These are phyloP conservation scores for Sebastes fasciatus DNA, from an alignment of 2,113 vertebrate genomes.

Conservation along the genomic window DNA sequence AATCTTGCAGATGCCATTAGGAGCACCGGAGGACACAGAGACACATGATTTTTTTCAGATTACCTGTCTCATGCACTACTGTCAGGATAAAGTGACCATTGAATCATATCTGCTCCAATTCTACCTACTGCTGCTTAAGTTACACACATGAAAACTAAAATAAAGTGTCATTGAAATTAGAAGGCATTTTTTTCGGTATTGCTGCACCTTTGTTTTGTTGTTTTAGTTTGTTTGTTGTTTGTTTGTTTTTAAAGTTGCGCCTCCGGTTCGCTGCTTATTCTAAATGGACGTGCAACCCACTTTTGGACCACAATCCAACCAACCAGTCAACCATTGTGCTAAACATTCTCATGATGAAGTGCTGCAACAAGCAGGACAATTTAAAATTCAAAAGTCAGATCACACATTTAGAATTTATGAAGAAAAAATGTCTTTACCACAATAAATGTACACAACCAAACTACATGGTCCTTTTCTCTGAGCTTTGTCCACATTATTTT, in stretches of 20 bases:
- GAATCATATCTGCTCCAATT: too few species aligned
- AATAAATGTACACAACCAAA: not conserved
- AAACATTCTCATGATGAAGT: not conserved
- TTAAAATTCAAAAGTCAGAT: not conserved
- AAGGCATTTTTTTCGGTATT: not conserved
- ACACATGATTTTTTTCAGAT: too few species aligned
- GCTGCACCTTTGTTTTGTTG: too few species aligned
- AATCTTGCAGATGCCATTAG: too few species aligned
- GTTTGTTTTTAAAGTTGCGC: too few species aligned
- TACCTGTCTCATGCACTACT: too few species aligned
- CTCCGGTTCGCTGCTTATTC: not conserved
- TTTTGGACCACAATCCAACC: not conserved
- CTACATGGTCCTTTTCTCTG: not conserved
- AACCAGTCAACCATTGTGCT: not conserved
- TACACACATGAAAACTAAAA: not conserved
- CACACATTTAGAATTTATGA: not conserved
- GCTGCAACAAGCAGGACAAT: not conserved
- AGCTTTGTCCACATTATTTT: conserved; percentile 2
- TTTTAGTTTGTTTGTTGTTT: too few species aligned
- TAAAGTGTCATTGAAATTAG: not conserved
- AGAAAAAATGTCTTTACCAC: not conserved
- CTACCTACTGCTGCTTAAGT: too few species aligned
- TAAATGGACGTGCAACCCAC: not conserved
- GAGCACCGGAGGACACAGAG: too few species aligned
- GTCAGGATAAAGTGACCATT: too few species aligned